Evolutionary conservation across 2,797 vertebrate species (phyloP).

Genomic region (Squalus acanthias): DNA sequence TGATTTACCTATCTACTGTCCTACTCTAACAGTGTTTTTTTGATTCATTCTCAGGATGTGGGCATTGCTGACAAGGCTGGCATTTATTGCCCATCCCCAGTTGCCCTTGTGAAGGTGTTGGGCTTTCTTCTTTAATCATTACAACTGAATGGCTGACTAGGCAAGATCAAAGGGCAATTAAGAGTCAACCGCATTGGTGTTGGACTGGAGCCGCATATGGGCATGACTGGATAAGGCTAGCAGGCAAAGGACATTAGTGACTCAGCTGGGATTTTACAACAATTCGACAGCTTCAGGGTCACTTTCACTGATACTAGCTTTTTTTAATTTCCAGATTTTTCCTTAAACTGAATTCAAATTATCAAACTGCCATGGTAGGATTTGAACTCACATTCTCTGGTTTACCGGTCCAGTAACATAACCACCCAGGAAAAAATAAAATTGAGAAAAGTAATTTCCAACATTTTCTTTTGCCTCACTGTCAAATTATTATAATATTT

Average conservation of each 20-base stretch:
- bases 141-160: not conserved
- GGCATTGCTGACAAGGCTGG: not conserved
- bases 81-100: not conserved
- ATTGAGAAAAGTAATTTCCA: not conserved
- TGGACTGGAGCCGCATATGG: not conserved
- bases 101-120: not conserved
- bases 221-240: not conserved
- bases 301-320: not conserved
- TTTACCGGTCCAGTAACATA: not conserved
- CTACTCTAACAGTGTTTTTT: not conserved
- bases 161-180: not conserved
- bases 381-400: not conserved
- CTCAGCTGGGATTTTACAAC: not conserved
- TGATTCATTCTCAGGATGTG: not conserved
- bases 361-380: not conserved
- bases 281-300: not conserved
- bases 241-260: not conserved
- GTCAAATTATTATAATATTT: too few relatives aligned
- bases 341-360: not conserved
- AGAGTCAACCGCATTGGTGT: not conserved
- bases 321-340: not conserved
- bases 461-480: not conserved
- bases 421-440: not conserved
- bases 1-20: not conserved
- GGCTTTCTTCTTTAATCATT: not conserved